Conservation (phyloP, 2,888 invertebrate species). For the Dolomedes plantarius region DNA sequence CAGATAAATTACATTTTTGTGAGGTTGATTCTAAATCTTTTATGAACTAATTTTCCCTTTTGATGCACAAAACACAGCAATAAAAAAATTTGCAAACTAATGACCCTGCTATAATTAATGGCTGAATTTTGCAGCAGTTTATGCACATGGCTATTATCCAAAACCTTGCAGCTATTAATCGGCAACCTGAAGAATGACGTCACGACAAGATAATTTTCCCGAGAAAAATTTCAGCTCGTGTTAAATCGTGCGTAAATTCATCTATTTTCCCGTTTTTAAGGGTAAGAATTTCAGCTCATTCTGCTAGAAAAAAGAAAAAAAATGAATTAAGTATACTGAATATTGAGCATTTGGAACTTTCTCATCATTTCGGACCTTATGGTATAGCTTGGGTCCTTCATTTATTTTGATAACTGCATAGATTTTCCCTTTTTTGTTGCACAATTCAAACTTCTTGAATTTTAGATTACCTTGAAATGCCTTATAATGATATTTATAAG, state of each 20-base stretch:
- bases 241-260: not conserved
- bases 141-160: conserved; percentile 3
- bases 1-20: too few relatives aligned
- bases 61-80: not conserved
- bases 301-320: too few relatives aligned
- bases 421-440: too few relatives aligned
- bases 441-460: too few relatives aligned
- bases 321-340: too few relatives aligned
- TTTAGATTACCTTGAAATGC: too few relatives aligned
- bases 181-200: not conserved
- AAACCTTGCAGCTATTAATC: not conserved
- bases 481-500: too few relatives aligned
- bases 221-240: not conserved
- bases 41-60: conserved; percentile 1
- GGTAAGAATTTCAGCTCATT: too few relatives aligned
- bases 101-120: not conserved
- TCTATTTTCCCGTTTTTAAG: not conserved
- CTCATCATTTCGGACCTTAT: too few relatives aligned
- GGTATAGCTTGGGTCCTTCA: too few relatives aligned
- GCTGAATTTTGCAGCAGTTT: not conserved
- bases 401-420: too few relatives aligned
- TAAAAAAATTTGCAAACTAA: not conserved
- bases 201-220: not conserved
- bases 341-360: too few relatives aligned
- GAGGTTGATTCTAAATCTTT: not conserved